These are phyloP conservation scores for Porites lobata DNA, from an alignment of 92 coral and sea anemone species.

Conservation along the genomic window DNA sequence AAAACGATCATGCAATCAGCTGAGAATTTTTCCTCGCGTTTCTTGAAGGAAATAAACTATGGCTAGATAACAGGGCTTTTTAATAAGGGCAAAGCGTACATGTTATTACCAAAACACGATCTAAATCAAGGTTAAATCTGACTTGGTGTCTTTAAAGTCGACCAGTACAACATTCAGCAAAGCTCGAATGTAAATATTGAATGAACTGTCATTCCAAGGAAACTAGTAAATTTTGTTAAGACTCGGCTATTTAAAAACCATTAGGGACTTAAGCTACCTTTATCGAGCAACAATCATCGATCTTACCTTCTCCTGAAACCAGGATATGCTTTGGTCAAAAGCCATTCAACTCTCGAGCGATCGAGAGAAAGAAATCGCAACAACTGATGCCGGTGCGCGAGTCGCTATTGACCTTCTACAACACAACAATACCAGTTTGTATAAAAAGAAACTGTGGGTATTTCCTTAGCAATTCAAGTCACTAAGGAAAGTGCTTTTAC, in stretches of 20 bases:
- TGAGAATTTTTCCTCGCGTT: too few relatives aligned
- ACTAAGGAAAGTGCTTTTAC: background rate
- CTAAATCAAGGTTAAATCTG: background rate
- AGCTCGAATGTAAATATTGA: slow-evolving; percentile 22
- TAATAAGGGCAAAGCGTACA: background rate
- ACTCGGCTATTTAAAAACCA: background rate
- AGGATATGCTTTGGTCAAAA: slow-evolving; percentile 89
- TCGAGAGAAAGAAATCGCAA: slow-evolving; percentile 13
- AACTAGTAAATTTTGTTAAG: background rate
- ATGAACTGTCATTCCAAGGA: slow-evolving; percentile 22
- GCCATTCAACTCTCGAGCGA: slow-evolving; percentile 80
- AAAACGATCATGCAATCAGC: too few relatives aligned
- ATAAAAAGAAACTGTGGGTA: background rate
- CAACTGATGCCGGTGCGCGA: background rate
- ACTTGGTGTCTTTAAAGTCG: background rate
- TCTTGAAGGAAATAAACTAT: background rate
- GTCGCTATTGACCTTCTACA: background rate
- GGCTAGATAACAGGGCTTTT: background rate
- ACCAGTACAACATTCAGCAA: background rate
- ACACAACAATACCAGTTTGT: background rate
- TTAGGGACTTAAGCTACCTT: background rate
- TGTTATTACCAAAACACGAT: background rate
- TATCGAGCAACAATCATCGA: background rate
- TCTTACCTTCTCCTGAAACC: slow-evolving; percentile 97
- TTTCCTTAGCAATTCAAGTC: background rate